Percentiles rank a stretch among this genome's conserved stretches.
Conservation (phyloP, 1,140 invertebrate species). For the Papilio polyxenes region DNA sequence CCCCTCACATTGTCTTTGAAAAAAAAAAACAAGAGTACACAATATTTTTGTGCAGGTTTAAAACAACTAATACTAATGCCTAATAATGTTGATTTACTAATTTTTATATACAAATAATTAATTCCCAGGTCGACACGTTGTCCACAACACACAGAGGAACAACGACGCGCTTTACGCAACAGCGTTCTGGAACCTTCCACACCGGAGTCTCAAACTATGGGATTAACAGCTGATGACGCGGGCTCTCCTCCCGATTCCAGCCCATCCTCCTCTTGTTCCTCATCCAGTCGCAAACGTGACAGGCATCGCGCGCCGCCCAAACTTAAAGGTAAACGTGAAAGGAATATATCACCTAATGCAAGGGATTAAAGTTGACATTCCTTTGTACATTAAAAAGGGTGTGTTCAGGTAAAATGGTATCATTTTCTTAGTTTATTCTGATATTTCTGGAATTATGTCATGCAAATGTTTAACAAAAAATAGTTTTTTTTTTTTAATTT, state of each 20-base stretch:
- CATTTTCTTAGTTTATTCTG: background rate
- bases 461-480: too few species aligned
- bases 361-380: constrained; percentile 53
- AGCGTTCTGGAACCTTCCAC: constrained; percentile 78
- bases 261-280: constrained; percentile 78
- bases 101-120: background rate
- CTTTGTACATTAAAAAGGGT: background rate
- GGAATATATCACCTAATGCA: constrained; percentile 62
- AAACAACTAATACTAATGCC: too few species aligned
- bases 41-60: too few species aligned
- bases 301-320: constrained; percentile 69
- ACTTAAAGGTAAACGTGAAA: constrained; percentile 63
- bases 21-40: too few species aligned
- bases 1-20: too few species aligned
- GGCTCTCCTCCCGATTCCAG: constrained; percentile 75
- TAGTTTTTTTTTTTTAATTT: too few species aligned
- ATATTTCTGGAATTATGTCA: too few species aligned
- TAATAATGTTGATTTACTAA: too few species aligned
- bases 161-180: constrained; percentile 81
- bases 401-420: background rate
- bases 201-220: constrained; percentile 64
- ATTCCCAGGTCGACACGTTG: constrained; percentile 80
- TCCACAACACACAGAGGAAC: constrained; percentile 88
- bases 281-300: constrained; percentile 76
- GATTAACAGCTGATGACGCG: constrained; percentile 62